Conservation (phyloP, 2,888 invertebrate species). For the Spicauda simplicius region DNA sequence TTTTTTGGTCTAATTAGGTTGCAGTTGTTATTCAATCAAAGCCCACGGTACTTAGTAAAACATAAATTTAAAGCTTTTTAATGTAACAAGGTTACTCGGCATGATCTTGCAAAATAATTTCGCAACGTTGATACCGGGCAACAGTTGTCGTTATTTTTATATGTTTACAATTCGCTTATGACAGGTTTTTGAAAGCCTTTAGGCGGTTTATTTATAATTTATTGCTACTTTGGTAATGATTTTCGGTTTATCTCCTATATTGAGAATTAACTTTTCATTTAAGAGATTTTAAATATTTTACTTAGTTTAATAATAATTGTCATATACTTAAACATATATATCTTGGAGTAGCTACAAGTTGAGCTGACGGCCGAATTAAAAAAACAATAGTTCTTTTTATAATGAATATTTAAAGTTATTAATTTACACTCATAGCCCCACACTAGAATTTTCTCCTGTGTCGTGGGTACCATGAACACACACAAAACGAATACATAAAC, state of each 20-base stretch:
- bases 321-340: too few relatives aligned
- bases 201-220: background rate
- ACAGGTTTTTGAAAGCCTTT: conserved; percentile 13
- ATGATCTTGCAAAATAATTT: conserved; percentile 39
- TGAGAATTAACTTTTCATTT: background rate
- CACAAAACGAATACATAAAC: too few relatives aligned
- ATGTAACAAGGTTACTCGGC: conserved; percentile 37
- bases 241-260: background rate
- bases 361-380: too few relatives aligned
- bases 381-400: too few relatives aligned
- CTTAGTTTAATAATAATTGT: too few relatives aligned
- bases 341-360: too few relatives aligned
- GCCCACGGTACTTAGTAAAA: conserved; percentile 20
- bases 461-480: too few relatives aligned
- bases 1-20: conserved; percentile 20
- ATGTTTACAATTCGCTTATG: conserved; percentile 14
- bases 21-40: conserved; percentile 40
- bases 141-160: conserved; percentile 11
- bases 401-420: too few relatives aligned
- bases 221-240: background rate
- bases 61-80: conserved; percentile 41
- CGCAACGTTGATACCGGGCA: conserved; percentile 17
- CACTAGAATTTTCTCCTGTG: too few relatives aligned
- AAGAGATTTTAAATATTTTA: too few relatives aligned
- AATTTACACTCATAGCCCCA: too few relatives aligned